phyloP scores from a whole-genome alignment of 2,113 vertebrate species.

The Speoplatyrhinus poulsoni region DNA sequence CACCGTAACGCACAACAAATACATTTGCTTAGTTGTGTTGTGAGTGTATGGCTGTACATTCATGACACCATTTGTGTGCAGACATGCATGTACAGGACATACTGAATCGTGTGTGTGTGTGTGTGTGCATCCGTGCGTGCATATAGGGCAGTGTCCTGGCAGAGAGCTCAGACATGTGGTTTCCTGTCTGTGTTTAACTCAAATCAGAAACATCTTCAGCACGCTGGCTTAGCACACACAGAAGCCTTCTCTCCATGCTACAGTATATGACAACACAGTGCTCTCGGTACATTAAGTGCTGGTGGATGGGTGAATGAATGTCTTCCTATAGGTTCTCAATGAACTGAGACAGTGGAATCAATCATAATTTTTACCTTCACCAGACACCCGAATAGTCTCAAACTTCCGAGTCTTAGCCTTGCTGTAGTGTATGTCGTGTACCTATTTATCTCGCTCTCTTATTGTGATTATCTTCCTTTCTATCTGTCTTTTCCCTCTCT shows the following conservation, averaged over 20 bases:
- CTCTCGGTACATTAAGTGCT: neutral
- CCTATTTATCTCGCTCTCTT: neutral
- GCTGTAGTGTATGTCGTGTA: neutral
- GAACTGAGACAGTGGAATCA: neutral
- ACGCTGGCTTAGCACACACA: conserved; percentile 69
- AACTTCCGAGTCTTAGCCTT: neutral
- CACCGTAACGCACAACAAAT: neutral
- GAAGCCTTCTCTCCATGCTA: conserved; percentile 17
- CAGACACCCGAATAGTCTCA: neutral
- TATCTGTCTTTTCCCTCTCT: neutral
- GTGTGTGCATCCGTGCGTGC: neutral
- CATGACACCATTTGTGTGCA: neutral
- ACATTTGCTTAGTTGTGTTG: neutral
- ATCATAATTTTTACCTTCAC: neutral
- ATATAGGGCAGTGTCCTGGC: conserved; percentile 16
- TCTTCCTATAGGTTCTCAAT: neutral
- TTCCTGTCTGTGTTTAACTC: conserved; percentile 96
- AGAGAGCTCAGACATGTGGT: conserved; percentile 90
- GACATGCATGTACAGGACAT: neutral
- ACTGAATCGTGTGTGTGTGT: neutral
- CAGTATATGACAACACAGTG: too few species aligned
- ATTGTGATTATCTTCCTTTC: neutral
- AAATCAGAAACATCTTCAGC: conserved; percentile 80
- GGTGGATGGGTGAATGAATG: neutral
- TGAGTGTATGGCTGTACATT: conserved; percentile 5